Percentiles rank a stretch among this genome's conserved stretches.
phyloP scores from a whole-genome alignment of 1,140 invertebrate genomes.

The Coenobita brevimanus region DNA sequence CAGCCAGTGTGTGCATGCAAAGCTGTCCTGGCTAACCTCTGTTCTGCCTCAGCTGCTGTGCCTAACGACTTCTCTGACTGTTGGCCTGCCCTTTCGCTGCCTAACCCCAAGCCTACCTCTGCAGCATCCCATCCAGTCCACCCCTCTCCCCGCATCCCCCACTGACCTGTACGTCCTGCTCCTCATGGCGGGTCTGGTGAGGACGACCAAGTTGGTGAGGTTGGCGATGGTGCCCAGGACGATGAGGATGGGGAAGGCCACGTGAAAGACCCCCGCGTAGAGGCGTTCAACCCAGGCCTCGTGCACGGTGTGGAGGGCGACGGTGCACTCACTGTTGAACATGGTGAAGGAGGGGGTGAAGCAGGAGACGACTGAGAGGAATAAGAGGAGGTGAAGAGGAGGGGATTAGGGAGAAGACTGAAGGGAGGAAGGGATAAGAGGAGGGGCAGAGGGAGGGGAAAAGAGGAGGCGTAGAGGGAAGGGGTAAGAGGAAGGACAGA shows the following conservation, averaged over 20 bases:
- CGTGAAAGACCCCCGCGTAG: constrained; percentile 18
- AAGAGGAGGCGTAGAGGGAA: too few species aligned
- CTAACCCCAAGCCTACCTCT: not conserved
- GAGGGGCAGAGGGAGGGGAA: too few species aligned
- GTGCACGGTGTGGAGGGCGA: too few species aligned
- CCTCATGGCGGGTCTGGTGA: constrained; percentile 42
- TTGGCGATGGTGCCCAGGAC: constrained; percentile 26
- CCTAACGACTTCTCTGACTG: too few species aligned
- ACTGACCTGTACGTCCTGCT: constrained; percentile 47
- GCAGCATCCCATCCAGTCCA: not conserved
- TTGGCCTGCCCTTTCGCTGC: not conserved
- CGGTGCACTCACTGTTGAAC: not conserved
- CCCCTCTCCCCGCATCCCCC: not conserved
- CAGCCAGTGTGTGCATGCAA: too few species aligned
- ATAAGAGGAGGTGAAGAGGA: too few species aligned
- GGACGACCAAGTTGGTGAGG: constrained; percentile 37
- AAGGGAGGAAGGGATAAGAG: too few species aligned
- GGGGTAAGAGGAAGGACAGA: too few species aligned
- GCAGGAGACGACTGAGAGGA: too few species aligned
- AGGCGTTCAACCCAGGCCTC: not conserved
- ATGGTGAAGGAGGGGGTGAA: not conserved
- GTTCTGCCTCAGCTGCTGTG: too few species aligned
- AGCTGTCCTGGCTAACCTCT: too few species aligned
- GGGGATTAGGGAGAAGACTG: not conserved
- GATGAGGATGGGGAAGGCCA: constrained; percentile 38